phyloP scores from a whole-genome alignment of 2,113 vertebrate genomes.

The Neolamprologus devosi region DNA sequence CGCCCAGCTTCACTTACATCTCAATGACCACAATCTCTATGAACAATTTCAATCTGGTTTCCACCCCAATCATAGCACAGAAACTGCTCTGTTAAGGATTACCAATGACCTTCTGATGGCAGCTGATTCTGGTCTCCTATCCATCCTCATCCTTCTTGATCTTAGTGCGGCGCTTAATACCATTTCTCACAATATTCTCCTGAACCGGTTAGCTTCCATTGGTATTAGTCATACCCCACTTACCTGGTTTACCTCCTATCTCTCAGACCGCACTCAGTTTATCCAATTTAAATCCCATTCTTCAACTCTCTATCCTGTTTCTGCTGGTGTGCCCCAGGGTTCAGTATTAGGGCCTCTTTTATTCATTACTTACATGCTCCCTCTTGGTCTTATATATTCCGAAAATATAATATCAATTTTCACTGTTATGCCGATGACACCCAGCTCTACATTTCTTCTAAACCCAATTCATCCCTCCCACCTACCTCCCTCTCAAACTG shows the following conservation, averaged over 20 bases:
- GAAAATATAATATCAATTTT: rapidly evolving
- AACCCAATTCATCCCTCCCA: too few species aligned
- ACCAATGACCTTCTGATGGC: neutral
- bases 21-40: neutral
- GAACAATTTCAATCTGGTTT: neutral
- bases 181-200: neutral
- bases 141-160: neutral
- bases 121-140: neutral
- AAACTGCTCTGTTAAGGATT: neutral
- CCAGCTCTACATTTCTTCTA: too few species aligned
- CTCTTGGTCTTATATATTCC: rapidly evolving
- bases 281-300: neutral
- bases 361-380: rapidly evolving
- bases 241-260: neutral
- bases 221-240: rapidly evolving
- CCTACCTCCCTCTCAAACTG: too few species aligned
- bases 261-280: neutral
- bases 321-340: neutral
- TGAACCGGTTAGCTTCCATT: neutral
- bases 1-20: neutral
- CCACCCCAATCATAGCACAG: neutral
- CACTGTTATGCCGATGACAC: too few species aligned
- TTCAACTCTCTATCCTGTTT: neutral
- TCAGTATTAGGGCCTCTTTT: neutral
- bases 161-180: neutral